Evolutionary conservation across 2,113 vertebrate species (phyloP).

Genomic region (Indicator indicator): DNA sequence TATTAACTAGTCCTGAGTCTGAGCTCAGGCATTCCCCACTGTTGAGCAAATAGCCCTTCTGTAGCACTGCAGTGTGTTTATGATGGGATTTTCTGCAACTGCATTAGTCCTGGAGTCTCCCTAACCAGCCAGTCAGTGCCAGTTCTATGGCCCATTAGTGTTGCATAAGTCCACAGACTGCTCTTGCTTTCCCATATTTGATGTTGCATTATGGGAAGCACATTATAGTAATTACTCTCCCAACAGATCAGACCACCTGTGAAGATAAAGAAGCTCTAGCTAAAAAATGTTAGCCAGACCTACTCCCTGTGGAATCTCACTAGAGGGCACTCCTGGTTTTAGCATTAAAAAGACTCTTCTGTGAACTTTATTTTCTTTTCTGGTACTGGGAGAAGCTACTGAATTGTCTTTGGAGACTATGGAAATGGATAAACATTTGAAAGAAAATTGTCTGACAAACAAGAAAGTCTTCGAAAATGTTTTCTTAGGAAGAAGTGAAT

Average conservation of each 20-base stretch:
- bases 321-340: slow-evolving; percentile 34
- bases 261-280: background rate
- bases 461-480: background rate
- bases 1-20: background rate
- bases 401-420: background rate
- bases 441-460: background rate
- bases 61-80: fast-evolving
- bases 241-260: background rate
- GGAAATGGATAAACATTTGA: background rate
- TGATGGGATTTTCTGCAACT: background rate
- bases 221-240: background rate
- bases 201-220: background rate
- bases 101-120: background rate
- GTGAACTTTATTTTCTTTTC: background rate
- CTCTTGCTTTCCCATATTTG: background rate
- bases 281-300: background rate
- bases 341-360: background rate
- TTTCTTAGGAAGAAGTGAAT: background rate
- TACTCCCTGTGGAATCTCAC: slow-evolving; percentile 2
- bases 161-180: background rate
- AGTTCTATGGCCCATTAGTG: background rate
- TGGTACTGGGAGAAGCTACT: background rate
- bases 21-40: background rate
- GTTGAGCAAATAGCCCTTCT: background rate
- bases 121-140: background rate